phyloP scores from a whole-genome alignment of 2,113 vertebrate genomes.

The Salvelinus namaycush region DNA sequence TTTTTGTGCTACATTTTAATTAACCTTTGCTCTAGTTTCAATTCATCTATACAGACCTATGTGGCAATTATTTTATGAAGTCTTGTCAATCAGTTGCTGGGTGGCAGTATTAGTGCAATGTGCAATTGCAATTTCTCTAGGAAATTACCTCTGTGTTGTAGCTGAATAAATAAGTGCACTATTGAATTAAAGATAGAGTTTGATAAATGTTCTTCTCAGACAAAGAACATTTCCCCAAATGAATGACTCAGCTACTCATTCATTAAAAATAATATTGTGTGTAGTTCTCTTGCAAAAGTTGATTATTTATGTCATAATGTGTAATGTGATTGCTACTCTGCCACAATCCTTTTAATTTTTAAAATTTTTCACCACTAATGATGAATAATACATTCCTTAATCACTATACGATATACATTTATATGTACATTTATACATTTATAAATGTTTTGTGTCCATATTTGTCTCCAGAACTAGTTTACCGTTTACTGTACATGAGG shows the following conservation, averaged over 20 bases:
- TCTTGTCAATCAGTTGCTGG: too few species aligned
- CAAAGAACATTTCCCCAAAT: background rate
- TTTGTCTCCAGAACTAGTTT: background rate
- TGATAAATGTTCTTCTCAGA: background rate
- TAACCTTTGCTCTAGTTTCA: too few species aligned
- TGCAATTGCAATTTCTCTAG: background rate
- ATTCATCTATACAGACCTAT: too few species aligned
- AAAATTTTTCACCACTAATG: background rate
- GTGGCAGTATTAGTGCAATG: background rate
- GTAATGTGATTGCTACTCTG: background rate
- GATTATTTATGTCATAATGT: background rate
- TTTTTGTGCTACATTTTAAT: background rate
- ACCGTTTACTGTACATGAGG: constrained; percentile 9
- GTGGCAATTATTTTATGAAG: too few species aligned
- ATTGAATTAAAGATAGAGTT: background rate
- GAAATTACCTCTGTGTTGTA: background rate
- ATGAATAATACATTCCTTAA: background rate
- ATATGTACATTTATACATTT: background rate
- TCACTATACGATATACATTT: background rate
- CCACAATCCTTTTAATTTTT: background rate
- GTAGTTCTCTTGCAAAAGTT: background rate
- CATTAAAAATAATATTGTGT: background rate
- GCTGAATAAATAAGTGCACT: background rate
- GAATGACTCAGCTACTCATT: background rate
- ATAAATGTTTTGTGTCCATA: background rate